Evolutionary conservation across 1,140 invertebrate species (phyloP).

Genomic region (Hydropsyche tenuis): DNA sequence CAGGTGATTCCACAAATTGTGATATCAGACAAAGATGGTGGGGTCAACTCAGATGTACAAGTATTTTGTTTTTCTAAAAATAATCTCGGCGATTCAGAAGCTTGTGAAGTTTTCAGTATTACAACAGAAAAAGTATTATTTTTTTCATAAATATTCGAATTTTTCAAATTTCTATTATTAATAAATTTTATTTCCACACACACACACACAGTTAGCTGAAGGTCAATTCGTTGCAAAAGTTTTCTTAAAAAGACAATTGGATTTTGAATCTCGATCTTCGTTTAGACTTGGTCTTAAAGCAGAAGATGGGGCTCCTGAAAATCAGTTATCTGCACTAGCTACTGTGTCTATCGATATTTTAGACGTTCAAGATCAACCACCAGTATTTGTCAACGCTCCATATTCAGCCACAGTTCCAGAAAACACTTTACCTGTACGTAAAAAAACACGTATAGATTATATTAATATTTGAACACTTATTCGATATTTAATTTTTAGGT

Average conservation of each 20-base stretch:
- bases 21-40: constrained; percentile 80
- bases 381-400: constrained; percentile 78
- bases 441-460: neutral
- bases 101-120: constrained; percentile 72
- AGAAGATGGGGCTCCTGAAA: constrained; percentile 68
- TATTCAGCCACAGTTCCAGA: constrained; percentile 79
- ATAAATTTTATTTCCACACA: constrained; percentile 20
- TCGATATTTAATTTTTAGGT: constrained; percentile 52
- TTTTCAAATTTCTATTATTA: neutral
- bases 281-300: constrained; percentile 75
- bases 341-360: constrained; percentile 76
- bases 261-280: constrained; percentile 76
- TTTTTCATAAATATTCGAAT: neutral
- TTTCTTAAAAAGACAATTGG: constrained; percentile 67
- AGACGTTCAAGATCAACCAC: constrained; percentile 84
- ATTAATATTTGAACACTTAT: neutral
- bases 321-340: constrained; percentile 68
- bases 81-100: constrained; percentile 66
- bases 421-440: constrained; percentile 65
- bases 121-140: constrained; percentile 66
- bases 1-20: constrained; percentile 66
- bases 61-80: constrained; percentile 68
- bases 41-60: constrained; percentile 74
- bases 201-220: constrained; percentile 62
- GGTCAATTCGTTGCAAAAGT: constrained; percentile 76